Base-by-base conservation (phyloP, 2,113 vertebrate species). In the Cyanoramphus novaezelandiae region DNA sequence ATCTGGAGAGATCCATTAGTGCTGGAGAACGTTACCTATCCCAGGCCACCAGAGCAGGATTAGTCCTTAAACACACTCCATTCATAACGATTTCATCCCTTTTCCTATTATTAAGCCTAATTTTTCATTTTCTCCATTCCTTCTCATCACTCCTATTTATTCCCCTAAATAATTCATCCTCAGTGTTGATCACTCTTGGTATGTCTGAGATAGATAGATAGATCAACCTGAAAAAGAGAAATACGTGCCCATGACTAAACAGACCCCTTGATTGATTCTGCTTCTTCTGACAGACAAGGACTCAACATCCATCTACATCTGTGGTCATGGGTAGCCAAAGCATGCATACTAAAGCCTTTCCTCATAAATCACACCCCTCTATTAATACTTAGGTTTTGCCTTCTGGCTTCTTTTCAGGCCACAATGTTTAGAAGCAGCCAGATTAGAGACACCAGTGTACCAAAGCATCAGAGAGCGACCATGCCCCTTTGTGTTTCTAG, bases 201-300 rank as follows among this genome's bases (percentile, higher is more conserved):
- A 37, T 55, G 86, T 39, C 90, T 92, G 74, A 37, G 79, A 53
- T n/a, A 95, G 92, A 90, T 64, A 87, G 78, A 87, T 93, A 83
- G 95, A 91, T 91, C 88, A 90, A 90, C 88, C 60, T 68, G 78
- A 87, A 74, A 95, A 70, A 88, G 94, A 90, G 85, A 92, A 87
- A 93, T 85, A 88, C 39, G 65, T 96, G 92, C 53, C 93, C 52
- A 19, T 67, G 94, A 94, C 91, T 94, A 95, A 95, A 88, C 53
- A 97, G 93, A 33, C 71, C 33, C 5, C 50, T 88, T 93, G 91
- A 94, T 91, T 95, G 90, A 94, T 97, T 90, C 72, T 84, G 16
- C 76, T 50, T 70, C 90, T 90, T 93, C 72, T 85, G 69, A 68
- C 47, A 96, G 88, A 68, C 96, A 96, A 96, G 92, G 95, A 94